Conservation (phyloP, 2,113 vertebrate species). For the Podarcis raffonei region DNA sequence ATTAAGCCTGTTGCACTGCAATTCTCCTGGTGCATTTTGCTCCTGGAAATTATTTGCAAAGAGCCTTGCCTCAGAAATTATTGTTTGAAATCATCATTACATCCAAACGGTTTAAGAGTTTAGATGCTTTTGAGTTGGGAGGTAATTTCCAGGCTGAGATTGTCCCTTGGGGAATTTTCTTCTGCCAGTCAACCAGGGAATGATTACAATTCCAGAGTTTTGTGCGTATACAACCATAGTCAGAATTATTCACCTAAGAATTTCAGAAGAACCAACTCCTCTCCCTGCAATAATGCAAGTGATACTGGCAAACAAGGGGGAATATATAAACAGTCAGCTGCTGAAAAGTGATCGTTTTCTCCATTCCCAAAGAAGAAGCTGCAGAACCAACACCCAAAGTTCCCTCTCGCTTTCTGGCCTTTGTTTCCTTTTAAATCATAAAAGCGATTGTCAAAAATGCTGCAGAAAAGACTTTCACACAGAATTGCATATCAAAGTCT, state of each 20-base stretch:
- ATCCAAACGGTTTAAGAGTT: background rate
- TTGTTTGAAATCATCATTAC: background rate
- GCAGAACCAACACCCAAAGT: background rate
- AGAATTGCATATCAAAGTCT: constrained; percentile 5
- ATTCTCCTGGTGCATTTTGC: background rate
- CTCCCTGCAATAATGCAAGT: background rate
- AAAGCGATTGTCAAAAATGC: background rate
- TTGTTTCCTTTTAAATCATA: background rate
- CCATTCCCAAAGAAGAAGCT: background rate
- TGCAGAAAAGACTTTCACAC: background rate
- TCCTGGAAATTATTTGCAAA: background rate
- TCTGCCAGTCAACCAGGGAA: background rate
- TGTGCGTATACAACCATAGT: background rate
- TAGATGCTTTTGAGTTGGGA: background rate
- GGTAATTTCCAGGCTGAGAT: background rate
- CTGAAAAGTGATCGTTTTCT: background rate
- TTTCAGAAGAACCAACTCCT: background rate
- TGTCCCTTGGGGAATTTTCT: background rate
- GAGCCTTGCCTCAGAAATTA: background rate
- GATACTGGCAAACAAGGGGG: background rate
- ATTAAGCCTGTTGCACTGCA: background rate
- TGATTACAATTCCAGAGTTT: background rate
- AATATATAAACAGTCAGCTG: background rate
- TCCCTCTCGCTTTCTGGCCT: constrained; percentile 11
- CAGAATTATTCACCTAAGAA: constrained; percentile 1